Percentiles rank a stretch among this genome's conserved stretches.
Evolutionary conservation across 2,888 invertebrate genomes (phyloP).

Genomic region (Chrysolina americana): DNA sequence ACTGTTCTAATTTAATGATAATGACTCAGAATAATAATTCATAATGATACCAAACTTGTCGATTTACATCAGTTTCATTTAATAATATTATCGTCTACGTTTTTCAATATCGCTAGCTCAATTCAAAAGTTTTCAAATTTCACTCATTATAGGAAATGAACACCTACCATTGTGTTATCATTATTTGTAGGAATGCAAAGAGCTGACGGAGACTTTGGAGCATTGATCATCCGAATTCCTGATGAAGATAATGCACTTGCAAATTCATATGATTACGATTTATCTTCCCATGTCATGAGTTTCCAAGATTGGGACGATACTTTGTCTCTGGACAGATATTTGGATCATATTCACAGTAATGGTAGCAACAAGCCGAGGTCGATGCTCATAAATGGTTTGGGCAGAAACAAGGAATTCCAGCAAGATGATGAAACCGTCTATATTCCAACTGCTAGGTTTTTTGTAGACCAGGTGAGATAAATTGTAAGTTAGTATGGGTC

Average conservation of each 20-base stretch:
- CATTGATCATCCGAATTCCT: slow-evolving; percentile 82
- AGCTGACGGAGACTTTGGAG: slow-evolving; percentile 87
- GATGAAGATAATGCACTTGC: slow-evolving; percentile 76
- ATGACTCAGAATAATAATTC: too few relatives aligned
- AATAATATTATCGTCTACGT: too few relatives aligned
- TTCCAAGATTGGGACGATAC: slow-evolving; percentile 89
- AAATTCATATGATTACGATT: slow-evolving; percentile 84
- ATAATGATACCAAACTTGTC: too few relatives aligned
- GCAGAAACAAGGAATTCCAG: slow-evolving; percentile 72
- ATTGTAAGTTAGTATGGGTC: neutral
- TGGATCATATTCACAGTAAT: slow-evolving; percentile 86
- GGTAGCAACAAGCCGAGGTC: slow-evolving; percentile 89
- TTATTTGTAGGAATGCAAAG: slow-evolving; percentile 82
- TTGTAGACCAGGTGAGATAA: slow-evolving; percentile 76
- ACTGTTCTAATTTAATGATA: too few relatives aligned
- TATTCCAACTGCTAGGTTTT: slow-evolving; percentile 77
- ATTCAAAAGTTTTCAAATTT: too few relatives aligned
- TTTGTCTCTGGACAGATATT: slow-evolving; percentile 81
- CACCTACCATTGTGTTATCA: neutral
- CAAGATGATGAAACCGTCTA: slow-evolving; percentile 63
- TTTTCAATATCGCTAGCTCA: too few relatives aligned
- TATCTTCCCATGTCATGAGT: slow-evolving; percentile 81
- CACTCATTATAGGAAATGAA: too few relatives aligned
- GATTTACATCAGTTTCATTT: neutral
- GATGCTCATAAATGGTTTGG: slow-evolving; percentile 87